phyloP scores from a whole-genome alignment of 2,888 invertebrate species.

The Pterobdella sp. region DNA sequence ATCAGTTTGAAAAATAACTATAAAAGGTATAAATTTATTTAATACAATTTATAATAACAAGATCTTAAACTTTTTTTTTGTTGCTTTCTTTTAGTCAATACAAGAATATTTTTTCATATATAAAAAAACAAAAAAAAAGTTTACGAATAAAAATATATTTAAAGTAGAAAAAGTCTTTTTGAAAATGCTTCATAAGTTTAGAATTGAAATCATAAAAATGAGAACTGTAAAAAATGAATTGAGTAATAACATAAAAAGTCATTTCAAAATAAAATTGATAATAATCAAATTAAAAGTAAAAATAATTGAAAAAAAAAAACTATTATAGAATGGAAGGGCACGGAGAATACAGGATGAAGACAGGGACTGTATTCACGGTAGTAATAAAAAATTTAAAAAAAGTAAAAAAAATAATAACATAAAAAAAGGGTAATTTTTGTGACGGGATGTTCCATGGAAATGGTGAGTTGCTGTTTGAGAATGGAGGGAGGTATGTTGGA shows the following conservation, averaged over 20 bases:
- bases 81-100: too few relatives aligned
- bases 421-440: conserved; percentile 61
- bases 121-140: conserved; percentile 53
- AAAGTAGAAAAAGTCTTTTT: neutral
- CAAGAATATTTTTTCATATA: conserved; percentile 97
- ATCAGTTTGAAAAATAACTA: too few relatives aligned
- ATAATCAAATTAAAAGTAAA: neutral
- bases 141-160: neutral
- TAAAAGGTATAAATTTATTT: too few relatives aligned
- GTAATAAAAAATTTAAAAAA: too few relatives aligned
- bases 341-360: conserved; percentile 50
- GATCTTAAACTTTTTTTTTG: too few relatives aligned
- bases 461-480: conserved; percentile 60
- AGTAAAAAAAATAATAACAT: too few relatives aligned
- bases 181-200: neutral
- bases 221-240: neutral
- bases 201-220: neutral
- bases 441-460: conserved; percentile 65
- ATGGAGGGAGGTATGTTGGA: conserved; percentile 60
- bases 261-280: neutral
- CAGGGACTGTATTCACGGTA: conserved; percentile 53
- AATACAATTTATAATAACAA: too few relatives aligned
- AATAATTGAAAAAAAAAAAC: conserved; percentile 10
- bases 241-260: neutral
- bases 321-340: conserved; percentile 47